phyloP scores from a whole-genome alignment of 2,797 vertebrate genomes.

The Pangasius macronema region DNA sequence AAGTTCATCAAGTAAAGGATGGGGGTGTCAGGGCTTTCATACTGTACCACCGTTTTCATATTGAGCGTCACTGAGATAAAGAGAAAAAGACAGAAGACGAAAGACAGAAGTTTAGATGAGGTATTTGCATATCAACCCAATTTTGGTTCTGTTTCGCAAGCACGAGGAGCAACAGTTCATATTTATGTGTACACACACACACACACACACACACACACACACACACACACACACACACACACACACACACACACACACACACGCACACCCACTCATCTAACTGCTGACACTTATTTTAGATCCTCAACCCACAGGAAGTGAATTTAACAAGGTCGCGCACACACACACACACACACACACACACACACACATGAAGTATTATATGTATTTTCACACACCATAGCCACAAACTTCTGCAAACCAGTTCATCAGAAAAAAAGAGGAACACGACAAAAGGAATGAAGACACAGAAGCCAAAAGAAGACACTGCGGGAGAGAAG shows the following conservation, averaged over 20 bases:
- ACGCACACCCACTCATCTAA: slow-evolving; percentile 44
- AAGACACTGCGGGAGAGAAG: background rate
- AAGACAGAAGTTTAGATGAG: background rate
- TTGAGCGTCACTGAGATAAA: background rate
- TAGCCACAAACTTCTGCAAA: slow-evolving; percentile 23
- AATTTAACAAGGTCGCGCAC: slow-evolving; percentile 26
- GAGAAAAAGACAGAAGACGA: background rate
- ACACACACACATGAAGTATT: background rate
- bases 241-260: background rate
- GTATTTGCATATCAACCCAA: background rate
- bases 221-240: too few relatives aligned
- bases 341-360: slow-evolving; percentile 9
- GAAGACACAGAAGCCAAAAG: background rate
- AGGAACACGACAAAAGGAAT: background rate
- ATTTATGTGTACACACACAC: background rate
- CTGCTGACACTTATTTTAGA: slow-evolving; percentile 42
- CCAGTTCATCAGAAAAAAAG: background rate
- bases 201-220: slow-evolving; percentile 16
- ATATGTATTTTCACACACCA: background rate
- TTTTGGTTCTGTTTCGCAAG: background rate
- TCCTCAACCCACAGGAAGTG: slow-evolving; percentile 51
- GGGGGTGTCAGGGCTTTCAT: background rate
- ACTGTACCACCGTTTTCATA: background rate
- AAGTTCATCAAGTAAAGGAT: too few relatives aligned
- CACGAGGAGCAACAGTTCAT: background rate